Base-by-base conservation (phyloP, 2,113 vertebrate genomes). In the Scomber colias region DNA sequence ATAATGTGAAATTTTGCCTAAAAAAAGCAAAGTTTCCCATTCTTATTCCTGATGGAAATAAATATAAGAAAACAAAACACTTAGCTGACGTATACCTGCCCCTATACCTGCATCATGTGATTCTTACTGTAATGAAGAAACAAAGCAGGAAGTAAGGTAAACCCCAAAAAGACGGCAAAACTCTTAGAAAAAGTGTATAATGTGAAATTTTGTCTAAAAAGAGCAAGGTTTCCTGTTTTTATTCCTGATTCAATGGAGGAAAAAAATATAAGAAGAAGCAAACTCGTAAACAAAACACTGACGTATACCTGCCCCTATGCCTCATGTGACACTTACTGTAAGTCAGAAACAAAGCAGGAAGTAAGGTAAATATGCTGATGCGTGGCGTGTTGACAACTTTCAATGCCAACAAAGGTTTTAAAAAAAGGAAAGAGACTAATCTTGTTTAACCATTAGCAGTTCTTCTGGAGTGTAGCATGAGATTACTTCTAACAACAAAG, bases 101-200 rank as follows among this genome's bases (percentile, higher is more conserved):
- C 14, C 4, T 12, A 6, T 2, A n/a, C n/a, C n/a, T n/a, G 5
- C 2, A 10, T 3, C 13, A 11, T 11, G 9, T 54, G 44, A 50
- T 21, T 1, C 31, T 50, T 17, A 40, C n/a, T 21, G 53, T 13
- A n/a, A 48, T 21, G 51, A 0, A 0, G 2, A 54, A 14, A 8
- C 35, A 8, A 27, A 71, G n/a, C 3, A 61, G 73, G 63, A 62
- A 73, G 60, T 8, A 3, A n/a, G 0, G 9, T 44, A 31, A 5
- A 44, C 21, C 21, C 21, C 21, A 21, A 19, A 19, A 17, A 55
- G 19, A 21, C 21, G 11, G 40, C 21, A 63, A 63, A 35, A 45
- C 60, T 6, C 45, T 35, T 15, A 2, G 10, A 13, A 31, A 15
- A 3, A 11, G 44, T 27, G 0, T n/a, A 15, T 2, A 24, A 35